These are phyloP conservation scores for Ephydatia muelleri DNA, from an alignment of 37 sponge, comb jelly and placozoan genomes.

Conservation along the genomic window DNA sequence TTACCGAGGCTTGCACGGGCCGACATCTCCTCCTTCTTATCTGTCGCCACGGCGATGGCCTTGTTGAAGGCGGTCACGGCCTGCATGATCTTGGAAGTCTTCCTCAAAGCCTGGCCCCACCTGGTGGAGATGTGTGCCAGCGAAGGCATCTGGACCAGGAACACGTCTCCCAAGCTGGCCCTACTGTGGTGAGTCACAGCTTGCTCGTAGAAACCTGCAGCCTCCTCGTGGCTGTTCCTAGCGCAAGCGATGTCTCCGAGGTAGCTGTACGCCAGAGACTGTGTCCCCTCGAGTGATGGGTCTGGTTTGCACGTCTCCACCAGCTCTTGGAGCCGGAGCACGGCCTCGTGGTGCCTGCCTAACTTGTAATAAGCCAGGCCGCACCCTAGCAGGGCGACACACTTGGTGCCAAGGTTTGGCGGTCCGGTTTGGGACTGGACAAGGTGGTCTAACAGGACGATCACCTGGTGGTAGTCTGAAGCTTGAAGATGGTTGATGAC, in stretches of 20 bases:
- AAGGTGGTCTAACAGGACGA: not conserved
- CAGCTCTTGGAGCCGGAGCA: not conserved
- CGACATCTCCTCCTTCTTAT: constrained; percentile 36
- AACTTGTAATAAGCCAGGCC: not conserved
- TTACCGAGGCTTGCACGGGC: constrained; percentile 51
- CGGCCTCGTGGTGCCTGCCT: not conserved
- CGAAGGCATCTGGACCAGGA: not conserved
- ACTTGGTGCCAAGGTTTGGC: not conserved
- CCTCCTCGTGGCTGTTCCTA: not conserved
- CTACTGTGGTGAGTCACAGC: not conserved
- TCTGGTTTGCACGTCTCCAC: not conserved
- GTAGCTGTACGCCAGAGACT: not conserved
- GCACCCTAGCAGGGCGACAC: not conserved
- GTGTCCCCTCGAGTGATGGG: not conserved
- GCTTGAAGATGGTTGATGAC: not conserved
- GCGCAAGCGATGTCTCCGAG: not conserved
- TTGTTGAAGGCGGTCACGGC: constrained; percentile 18
- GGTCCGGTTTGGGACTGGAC: not conserved
- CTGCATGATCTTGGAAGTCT: constrained; percentile 35
- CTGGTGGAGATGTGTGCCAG: constrained; percentile 1
- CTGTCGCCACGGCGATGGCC: constrained; percentile 25
- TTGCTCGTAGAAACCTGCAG: not conserved
- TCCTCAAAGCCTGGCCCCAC: constrained; percentile 20
- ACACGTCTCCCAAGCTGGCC: not conserved
- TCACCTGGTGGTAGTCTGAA: not conserved